These are phyloP conservation scores for Pristionchus japonicus DNA, from an alignment of 2,888 invertebrate genomes.

Conservation along the genomic window DNA sequence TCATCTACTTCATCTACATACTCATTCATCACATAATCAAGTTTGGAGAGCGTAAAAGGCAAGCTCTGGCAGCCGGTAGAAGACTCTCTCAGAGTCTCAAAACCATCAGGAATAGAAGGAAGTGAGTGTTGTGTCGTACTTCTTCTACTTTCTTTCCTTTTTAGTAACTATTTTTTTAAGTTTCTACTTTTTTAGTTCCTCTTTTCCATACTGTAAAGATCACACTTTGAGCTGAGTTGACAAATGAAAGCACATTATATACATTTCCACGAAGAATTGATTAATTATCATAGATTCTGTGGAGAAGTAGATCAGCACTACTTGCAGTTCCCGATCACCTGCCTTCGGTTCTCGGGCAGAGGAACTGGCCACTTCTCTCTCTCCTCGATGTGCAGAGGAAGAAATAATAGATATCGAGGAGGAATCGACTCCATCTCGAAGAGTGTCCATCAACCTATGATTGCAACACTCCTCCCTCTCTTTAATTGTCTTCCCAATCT, in stretches of 20 bases:
- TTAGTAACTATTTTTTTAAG: not conserved
- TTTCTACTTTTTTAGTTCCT: not conserved
- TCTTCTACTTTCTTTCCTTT: not conserved
- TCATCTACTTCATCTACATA: conserved; percentile 58
- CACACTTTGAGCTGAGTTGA: too few species aligned
- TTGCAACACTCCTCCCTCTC: not conserved
- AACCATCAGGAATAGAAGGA: not conserved
- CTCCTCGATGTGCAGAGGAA: conserved; percentile 24
- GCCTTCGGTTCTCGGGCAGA: not conserved
- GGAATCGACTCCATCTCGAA: not conserved
- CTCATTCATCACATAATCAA: conserved; percentile 19
- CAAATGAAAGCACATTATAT: too few species aligned
- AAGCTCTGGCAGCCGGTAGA: not conserved
- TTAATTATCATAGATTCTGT: not conserved
- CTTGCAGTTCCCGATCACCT: not conserved
- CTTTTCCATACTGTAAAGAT: too few species aligned
- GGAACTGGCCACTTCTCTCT: not conserved
- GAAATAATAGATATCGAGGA: conserved; percentile 45
- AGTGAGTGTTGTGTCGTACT: conserved; percentile 9
- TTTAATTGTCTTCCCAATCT: not conserved
- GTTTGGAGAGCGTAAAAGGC: not conserved
- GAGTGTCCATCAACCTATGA: conserved; percentile 1
- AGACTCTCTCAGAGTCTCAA: not conserved
- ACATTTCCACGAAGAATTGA: too few species aligned
- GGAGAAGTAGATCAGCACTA: not conserved